phyloP scores from a whole-genome alignment of 2,888 invertebrate genomes.

The Deilephila elpenor region DNA sequence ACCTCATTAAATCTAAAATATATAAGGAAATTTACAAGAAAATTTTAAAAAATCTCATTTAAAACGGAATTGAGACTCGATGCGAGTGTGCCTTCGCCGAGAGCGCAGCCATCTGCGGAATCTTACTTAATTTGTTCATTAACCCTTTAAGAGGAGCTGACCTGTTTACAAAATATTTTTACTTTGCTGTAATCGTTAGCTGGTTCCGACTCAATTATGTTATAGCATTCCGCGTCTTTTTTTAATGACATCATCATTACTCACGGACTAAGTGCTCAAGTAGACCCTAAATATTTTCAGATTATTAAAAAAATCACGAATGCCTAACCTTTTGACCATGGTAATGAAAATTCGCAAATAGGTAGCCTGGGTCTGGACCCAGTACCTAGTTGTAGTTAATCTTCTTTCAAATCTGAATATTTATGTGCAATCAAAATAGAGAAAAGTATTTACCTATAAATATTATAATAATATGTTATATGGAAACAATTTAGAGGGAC shows the following conservation, averaged over 20 bases:
- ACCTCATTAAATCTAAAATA: not conserved
- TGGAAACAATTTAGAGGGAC: too few species aligned
- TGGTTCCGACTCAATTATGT: not conserved
- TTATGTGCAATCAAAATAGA: too few species aligned
- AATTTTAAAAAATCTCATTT: conserved; percentile 38
- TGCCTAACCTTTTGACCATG: too few species aligned
- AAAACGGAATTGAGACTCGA: conserved; percentile 38
- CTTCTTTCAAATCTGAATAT: too few species aligned
- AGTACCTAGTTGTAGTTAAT: too few species aligned
- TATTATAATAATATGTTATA: too few species aligned
- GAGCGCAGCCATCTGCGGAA: conserved; percentile 43
- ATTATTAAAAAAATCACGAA: too few species aligned
- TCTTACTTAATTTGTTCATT: conserved; percentile 51
- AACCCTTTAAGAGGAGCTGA: conserved; percentile 44
- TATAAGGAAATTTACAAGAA: not conserved
- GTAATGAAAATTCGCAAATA: too few species aligned
- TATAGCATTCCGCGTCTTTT: not conserved
- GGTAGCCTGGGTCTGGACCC: too few species aligned
- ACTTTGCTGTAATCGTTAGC: conserved; percentile 28
- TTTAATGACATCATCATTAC: not conserved
- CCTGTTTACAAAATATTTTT: conserved; percentile 40
- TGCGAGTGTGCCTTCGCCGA: conserved; percentile 34
- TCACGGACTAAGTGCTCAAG: not conserved
- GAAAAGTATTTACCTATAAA: too few species aligned
- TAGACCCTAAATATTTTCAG: too few species aligned